Evolutionary conservation across 2,797 vertebrate species (phyloP), one percentile per base, ranked within the genome.

Genomic region (Eulemur rubriventer): DNA sequence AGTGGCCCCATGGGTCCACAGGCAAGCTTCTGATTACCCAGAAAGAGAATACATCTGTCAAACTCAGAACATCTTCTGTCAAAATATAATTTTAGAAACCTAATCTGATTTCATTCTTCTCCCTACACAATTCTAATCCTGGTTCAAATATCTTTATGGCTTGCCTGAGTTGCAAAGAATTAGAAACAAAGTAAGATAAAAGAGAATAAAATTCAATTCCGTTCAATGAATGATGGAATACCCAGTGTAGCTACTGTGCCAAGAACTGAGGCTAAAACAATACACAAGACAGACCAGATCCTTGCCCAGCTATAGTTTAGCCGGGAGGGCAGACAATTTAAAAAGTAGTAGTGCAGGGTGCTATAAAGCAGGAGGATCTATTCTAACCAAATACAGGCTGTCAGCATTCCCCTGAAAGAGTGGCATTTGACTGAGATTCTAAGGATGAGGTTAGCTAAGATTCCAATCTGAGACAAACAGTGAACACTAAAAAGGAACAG

Each of bases 11-110:
- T 2, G 57, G 10, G 48, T 30, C 33, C 86, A 69, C 12, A 82
- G 91, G 35, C 86, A 82, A 85, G 22, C 48, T 69, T 69, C 38
- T 48, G 41, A 78, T 57, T 69, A 69, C 26, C 30, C 61, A 67
- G 67, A 20, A 70, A 43, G 75, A 90, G 35, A 52, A 67, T 30
- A 70, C n/a, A 46, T 17, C 48, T 18, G 3, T 43, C 55, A 89
- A 94, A 73, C 43, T 85, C 38, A 69, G 57, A 92, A 69, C 6
- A 28, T 61, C 33, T 43, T 28, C 43, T 18, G 63, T 38, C 79
- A 89, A 93, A 85, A 87, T 70, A 57, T 75, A 75, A 95, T 80
- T 95, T 96, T 33, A 92, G 81, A 96, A 96, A 82, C 79, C 55
- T 43, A 95, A 28, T 22, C 73, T 89, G 67, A 83, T 80, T 85